Conservation (phyloP, 1,140 invertebrate species). For the Drosophila nigrodunni region DNA sequence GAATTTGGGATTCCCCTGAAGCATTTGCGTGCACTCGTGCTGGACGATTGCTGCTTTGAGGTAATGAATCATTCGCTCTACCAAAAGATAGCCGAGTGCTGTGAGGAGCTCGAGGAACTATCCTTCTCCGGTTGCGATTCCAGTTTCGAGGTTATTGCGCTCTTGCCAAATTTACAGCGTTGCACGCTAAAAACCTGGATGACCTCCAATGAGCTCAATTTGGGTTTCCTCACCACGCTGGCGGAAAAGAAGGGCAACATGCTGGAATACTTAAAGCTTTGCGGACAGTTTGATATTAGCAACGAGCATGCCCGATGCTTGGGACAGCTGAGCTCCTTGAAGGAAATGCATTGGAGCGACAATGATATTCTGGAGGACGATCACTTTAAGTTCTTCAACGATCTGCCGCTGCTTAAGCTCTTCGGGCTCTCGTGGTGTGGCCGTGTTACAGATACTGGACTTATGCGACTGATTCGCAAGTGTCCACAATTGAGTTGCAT, state of each 20-base stretch:
- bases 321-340: constrained; percentile 52
- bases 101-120: constrained; percentile 57
- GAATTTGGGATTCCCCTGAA: constrained; percentile 65
- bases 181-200: constrained; percentile 69
- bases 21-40: constrained; percentile 29
- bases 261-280: constrained; percentile 52
- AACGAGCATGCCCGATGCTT: constrained; percentile 61
- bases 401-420: constrained; percentile 32
- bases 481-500: constrained; percentile 43
- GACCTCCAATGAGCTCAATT: constrained; percentile 65
- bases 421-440: constrained; percentile 51
- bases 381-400: constrained; percentile 67
- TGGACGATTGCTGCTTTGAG: constrained; percentile 74
- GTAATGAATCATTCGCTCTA: constrained; percentile 70
- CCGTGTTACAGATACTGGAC: constrained; percentile 48
- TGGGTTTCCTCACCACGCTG: constrained; percentile 50
- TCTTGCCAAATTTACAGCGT: constrained; percentile 59
- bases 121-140: constrained; percentile 65
- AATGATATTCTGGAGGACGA: constrained; percentile 69
- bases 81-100: constrained; percentile 64
- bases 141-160: constrained; percentile 66
- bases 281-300: constrained; percentile 58
- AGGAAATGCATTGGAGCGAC: constrained; percentile 52
- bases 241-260: constrained; percentile 54
- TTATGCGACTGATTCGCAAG: constrained; percentile 54